phyloP scores from a whole-genome alignment of 2,113 vertebrate genomes.

The Coreoperca whiteheadi region DNA sequence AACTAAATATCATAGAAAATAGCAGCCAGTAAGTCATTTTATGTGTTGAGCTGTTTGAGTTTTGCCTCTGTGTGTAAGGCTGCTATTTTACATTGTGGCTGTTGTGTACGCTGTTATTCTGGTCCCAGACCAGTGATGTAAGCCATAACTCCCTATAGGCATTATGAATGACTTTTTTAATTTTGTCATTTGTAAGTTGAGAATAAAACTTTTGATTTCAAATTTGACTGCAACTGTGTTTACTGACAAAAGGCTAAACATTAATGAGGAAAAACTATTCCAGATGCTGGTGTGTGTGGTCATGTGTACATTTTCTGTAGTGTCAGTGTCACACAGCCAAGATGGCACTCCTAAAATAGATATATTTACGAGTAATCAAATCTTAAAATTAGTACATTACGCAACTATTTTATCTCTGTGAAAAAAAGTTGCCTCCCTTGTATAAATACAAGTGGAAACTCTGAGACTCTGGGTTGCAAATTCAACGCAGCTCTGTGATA shows the following conservation, averaged over 20 bases:
- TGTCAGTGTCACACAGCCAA: not conserved
- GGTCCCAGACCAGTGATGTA: not conserved
- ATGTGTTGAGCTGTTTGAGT: not conserved
- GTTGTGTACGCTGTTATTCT: not conserved
- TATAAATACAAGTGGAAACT: constrained; percentile 19
- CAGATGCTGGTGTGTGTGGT: not conserved
- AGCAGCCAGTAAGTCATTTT: not conserved
- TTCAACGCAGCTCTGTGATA: constrained; percentile 31
- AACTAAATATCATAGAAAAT: not conserved
- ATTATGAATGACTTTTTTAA: not conserved
- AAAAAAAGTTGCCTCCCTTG: not conserved
- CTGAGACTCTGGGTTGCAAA: not conserved
- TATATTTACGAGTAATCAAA: not conserved
- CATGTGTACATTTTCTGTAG: not conserved
- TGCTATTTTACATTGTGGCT: not conserved
- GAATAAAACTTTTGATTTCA: not conserved
- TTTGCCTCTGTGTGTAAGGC: not conserved
- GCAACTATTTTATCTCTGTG: not conserved
- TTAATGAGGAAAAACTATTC: not conserved
- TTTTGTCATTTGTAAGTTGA: not conserved
- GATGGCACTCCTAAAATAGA: not conserved
- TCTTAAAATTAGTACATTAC: not conserved
- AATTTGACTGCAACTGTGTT: not conserved
- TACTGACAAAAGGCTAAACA: not conserved
- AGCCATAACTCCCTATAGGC: not conserved